Conservation (phyloP, 2,797 vertebrate genomes). For the Notolabrus celidotus region DNA sequence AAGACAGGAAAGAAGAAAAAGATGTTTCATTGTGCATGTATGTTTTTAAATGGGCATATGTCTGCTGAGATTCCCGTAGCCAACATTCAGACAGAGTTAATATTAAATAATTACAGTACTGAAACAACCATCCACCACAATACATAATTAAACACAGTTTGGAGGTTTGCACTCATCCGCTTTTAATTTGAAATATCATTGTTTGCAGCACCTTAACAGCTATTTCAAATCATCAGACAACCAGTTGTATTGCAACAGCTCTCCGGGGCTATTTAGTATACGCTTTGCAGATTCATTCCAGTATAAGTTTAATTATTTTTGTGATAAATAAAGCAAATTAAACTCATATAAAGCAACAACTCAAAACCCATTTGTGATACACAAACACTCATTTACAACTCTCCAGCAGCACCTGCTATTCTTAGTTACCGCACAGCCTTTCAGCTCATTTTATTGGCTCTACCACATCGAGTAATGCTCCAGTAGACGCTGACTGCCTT, state of each 20-base stretch:
- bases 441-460: conserved; percentile 49
- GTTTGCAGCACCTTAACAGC: conserved; percentile 52
- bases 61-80: background rate
- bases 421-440: conserved; percentile 40
- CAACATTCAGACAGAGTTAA: conserved; percentile 7
- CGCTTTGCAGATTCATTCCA: conserved; percentile 36
- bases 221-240: conserved; percentile 55
- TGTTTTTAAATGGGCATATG: background rate
- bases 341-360: conserved; percentile 43
- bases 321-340: conserved; percentile 51
- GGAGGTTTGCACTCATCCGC: conserved; percentile 46
- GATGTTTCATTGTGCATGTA: background rate
- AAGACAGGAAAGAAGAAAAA: background rate
- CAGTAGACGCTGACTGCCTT: conserved; percentile 33
- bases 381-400: conserved; percentile 34
- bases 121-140: conserved; percentile 1
- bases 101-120: conserved; percentile 32
- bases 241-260: conserved; percentile 19
- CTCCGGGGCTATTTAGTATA: conserved; percentile 33
- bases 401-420: conserved; percentile 42
- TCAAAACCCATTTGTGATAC: conserved; percentile 27
- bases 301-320: conserved; percentile 46
- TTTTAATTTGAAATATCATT: conserved; percentile 57
- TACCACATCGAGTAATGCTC: conserved; percentile 49
- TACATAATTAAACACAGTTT: conserved; percentile 55